Evolutionary conservation across 2,888 invertebrate genomes (phyloP).

Genomic region (Xestia c-nigrum): DNA sequence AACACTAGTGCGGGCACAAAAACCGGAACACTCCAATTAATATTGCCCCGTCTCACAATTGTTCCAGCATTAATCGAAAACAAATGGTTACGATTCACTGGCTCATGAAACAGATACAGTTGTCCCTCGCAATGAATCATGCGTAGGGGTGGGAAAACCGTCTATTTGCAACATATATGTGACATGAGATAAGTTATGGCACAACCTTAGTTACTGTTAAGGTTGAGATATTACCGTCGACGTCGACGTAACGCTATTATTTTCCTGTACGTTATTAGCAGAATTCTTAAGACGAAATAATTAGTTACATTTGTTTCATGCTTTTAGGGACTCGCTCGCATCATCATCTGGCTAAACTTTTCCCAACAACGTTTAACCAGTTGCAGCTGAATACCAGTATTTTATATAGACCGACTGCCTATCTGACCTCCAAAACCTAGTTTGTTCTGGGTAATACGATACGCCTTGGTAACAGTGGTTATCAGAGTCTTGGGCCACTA

Average conservation of each 20-base stretch:
- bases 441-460: not conserved
- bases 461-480: not conserved
- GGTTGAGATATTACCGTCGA: slow-evolving; percentile 51
- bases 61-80: slow-evolving; percentile 75
- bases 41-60: slow-evolving; percentile 75
- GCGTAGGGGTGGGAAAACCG: slow-evolving; percentile 64
- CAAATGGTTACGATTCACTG: slow-evolving; percentile 70
- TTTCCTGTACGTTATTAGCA: slow-evolving; percentile 26
- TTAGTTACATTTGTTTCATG: slow-evolving; percentile 41
- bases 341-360: not conserved
- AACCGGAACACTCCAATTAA: slow-evolving; percentile 82
- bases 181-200: slow-evolving; percentile 56
- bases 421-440: not conserved
- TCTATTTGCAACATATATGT: slow-evolving; percentile 56
- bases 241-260: slow-evolving; percentile 36
- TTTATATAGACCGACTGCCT: not conserved
- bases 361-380: not conserved
- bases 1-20: slow-evolving; percentile 67
- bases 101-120: slow-evolving; percentile 70
- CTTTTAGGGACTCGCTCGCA: not conserved
- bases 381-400: too few relatives aligned
- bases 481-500: not conserved
- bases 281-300: slow-evolving; percentile 40
- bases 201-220: slow-evolving; percentile 50
- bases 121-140: slow-evolving; percentile 67